Percentiles rank a stretch among this genome's conserved stretches.
phyloP scores from a whole-genome alignment of 2,113 vertebrate genomes.

The Passer domesticus region DNA sequence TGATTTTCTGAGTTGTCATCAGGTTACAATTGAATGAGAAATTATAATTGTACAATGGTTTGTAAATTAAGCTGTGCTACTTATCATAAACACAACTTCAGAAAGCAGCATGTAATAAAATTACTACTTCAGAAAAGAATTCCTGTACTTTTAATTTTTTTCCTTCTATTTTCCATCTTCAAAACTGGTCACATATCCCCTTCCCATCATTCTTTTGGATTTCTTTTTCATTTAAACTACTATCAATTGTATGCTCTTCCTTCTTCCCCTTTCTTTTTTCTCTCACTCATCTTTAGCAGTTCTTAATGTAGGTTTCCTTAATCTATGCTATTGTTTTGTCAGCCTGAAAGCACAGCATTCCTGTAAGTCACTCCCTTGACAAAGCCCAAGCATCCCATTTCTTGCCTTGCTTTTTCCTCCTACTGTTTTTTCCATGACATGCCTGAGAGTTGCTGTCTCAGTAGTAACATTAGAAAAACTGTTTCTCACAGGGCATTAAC shows the following conservation, averaged over 20 bases:
- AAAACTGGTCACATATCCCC: background rate
- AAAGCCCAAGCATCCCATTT: background rate
- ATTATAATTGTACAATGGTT: background rate
- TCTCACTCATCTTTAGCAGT: background rate
- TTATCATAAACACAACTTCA: background rate
- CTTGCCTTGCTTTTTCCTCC: background rate
- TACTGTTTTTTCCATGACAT: background rate
- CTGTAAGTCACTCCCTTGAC: background rate
- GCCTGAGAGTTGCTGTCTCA: background rate
- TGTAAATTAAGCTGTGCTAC: background rate
- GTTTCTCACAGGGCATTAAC: background rate
- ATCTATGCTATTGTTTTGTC: background rate
- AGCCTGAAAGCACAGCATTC: background rate
- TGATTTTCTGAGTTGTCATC: background rate
- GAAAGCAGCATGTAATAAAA: background rate
- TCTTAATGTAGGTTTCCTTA: background rate
- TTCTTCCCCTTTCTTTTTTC: background rate
- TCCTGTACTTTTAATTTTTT: background rate
- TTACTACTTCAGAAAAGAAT: background rate
- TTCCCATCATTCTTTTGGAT: background rate
- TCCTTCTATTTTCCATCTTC: background rate
- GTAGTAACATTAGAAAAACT: background rate
- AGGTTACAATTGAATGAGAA: background rate
- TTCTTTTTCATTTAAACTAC: background rate
- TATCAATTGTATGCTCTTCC: background rate